Percentiles rank a stretch among this genome's conserved stretches.
These are phyloP conservation scores for Siniperca scherzeri DNA, from an alignment of 2,797 vertebrate species.

Conservation along the genomic window DNA sequence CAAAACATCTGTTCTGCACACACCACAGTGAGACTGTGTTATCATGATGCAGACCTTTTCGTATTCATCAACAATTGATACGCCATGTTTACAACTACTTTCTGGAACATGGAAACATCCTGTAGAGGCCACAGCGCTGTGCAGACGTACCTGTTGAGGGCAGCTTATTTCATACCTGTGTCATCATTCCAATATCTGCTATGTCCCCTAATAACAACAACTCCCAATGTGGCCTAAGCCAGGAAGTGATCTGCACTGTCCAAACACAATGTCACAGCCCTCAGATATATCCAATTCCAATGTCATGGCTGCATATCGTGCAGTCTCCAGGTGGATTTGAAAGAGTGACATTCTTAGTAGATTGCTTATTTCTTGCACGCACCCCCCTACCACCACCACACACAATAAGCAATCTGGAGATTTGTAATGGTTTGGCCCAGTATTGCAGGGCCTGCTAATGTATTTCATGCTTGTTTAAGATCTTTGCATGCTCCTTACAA, in stretches of 20 bases:
- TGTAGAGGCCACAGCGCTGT: neutral
- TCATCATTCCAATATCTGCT: slow-evolving; percentile 66
- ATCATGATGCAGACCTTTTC: slow-evolving; percentile 50
- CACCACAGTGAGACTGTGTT: slow-evolving; percentile 21
- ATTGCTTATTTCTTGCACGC: slow-evolving; percentile 62
- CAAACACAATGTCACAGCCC: slow-evolving; percentile 78
- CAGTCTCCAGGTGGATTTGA: slow-evolving; percentile 75
- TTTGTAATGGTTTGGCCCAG: slow-evolving; percentile 81
- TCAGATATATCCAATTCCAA: slow-evolving; percentile 74
- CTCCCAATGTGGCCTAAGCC: slow-evolving; percentile 60
- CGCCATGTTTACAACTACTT: slow-evolving; percentile 43
- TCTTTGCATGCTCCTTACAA: slow-evolving; percentile 82
- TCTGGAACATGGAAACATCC: slow-evolving; percentile 14
- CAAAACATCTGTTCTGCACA: slow-evolving; percentile 68
- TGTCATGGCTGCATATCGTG: slow-evolving; percentile 70
- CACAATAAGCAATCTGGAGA: slow-evolving; percentile 80
- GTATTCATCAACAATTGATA: slow-evolving; percentile 47
- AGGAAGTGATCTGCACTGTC: slow-evolving; percentile 75
- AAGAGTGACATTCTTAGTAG: slow-evolving; percentile 70
- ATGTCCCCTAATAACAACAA: slow-evolving; percentile 68
- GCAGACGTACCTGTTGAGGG: slow-evolving; percentile 53
- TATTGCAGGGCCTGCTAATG: slow-evolving; percentile 75
- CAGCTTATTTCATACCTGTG: slow-evolving; percentile 66
- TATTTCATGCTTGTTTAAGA: slow-evolving; percentile 87
- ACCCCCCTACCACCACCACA: slow-evolving; percentile 18